Conservation (phyloP, 37 sponge, comb jelly and placozoan species). For the Cliona cf. orientalis region DNA sequence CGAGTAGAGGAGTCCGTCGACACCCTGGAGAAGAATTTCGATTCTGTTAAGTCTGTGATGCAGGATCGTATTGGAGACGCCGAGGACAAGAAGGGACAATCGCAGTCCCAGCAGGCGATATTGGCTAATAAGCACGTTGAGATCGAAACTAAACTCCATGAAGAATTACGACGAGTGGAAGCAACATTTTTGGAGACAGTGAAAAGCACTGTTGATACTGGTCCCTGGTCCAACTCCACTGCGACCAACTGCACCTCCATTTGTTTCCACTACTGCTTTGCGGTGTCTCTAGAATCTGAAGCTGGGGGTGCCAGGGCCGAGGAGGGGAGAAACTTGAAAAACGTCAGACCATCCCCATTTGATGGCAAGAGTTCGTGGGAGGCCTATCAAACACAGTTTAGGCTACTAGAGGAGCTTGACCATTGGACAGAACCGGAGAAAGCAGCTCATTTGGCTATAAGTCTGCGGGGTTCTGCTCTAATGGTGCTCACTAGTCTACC, state of each 20-base stretch:
- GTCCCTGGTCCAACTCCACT: too few species aligned
- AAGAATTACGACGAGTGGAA: not conserved
- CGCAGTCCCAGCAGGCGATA: not conserved
- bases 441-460: conserved; percentile 11
- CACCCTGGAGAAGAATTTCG: not conserved
- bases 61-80: not conserved
- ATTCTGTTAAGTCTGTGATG: not conserved
- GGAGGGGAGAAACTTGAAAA: not conserved
- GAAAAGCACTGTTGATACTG: too few species aligned
- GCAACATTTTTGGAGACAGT: not conserved
- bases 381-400: conserved; percentile 20
- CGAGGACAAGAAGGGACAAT: not conserved
- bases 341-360: not conserved
- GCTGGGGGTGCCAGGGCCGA: not conserved
- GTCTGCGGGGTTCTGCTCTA: conserved; percentile 15
- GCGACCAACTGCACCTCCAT: not conserved
- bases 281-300: too few species aligned
- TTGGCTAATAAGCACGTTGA: not conserved
- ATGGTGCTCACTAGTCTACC: conserved; percentile 1
- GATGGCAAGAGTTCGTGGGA: conserved; percentile 30
- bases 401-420: conserved; percentile 23
- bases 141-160: not conserved
- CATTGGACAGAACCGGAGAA: conserved; percentile 10
- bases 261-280: too few species aligned
- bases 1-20: not conserved